Evolutionary conservation across 2,888 invertebrate species (phyloP).

Genomic region (Dasysyrphus tricinctus): DNA sequence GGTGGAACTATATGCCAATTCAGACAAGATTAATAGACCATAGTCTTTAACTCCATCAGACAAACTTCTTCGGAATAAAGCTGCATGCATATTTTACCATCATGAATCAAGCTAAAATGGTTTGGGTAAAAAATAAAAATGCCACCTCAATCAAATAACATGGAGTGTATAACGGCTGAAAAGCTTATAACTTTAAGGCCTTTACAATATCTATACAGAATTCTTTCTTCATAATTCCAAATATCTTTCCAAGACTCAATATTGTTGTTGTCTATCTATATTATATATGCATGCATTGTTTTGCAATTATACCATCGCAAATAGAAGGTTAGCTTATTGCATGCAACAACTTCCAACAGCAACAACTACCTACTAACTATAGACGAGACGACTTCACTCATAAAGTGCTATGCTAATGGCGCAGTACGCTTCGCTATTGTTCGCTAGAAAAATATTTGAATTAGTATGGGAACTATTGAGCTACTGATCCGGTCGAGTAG

Average conservation of each 20-base stretch:
- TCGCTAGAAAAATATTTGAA: constrained; percentile 36
- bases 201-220: not conserved
- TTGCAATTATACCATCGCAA: constrained; percentile 64
- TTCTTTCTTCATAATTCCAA: constrained; percentile 46
- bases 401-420: constrained; percentile 47
- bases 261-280: not conserved
- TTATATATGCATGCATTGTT: constrained; percentile 59
- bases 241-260: constrained; percentile 45
- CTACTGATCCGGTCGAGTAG: constrained; percentile 66
- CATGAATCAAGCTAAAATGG: not conserved
- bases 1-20: too few relatives aligned
- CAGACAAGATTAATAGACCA: too few relatives aligned
- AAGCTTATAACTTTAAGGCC: not conserved
- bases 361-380: not conserved
- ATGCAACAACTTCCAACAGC: constrained; percentile 50
- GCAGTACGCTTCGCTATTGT: constrained; percentile 46
- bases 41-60: too few relatives aligned
- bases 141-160: not conserved
- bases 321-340: constrained; percentile 63
- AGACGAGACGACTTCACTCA: constrained; percentile 54
- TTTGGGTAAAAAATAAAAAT: not conserved
- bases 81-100: too few relatives aligned
- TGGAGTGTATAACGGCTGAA: not conserved
- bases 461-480: constrained; percentile 60
- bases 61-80: too few relatives aligned